Percentiles rank a stretch among this genome's conserved stretches.
Evolutionary conservation across 2,888 invertebrate species (phyloP).

Genomic region (Trissolcus brochymenae): DNA sequence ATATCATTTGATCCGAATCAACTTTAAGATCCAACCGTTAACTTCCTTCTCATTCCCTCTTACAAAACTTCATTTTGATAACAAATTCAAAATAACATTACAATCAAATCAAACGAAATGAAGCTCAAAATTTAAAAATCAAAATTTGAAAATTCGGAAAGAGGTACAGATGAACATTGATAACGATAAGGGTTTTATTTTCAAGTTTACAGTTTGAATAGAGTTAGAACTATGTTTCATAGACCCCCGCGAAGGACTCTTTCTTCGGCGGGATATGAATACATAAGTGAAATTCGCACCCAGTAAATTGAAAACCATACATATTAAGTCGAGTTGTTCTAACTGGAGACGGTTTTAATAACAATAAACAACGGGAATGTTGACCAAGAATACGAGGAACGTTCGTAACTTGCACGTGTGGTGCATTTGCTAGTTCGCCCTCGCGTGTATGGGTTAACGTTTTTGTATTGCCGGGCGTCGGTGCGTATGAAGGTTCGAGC

Average conservation of each 20-base stretch:
- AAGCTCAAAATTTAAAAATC: no score
- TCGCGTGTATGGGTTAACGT: constrained; percentile 34
- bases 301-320: no score
- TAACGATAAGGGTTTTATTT: no score
- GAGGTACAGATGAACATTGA: no score
- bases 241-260: background rate
- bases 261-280: background rate
- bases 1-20: background rate
- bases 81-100: no score
- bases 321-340: background rate
- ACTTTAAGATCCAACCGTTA: background rate
- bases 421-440: constrained; percentile 11
- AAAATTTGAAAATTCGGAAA: no score
- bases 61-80: no score
- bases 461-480: constrained; percentile 42
- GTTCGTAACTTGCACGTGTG: constrained; percentile 21
- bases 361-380: constrained; percentile 37
- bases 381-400: constrained; percentile 27
- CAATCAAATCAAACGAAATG: no score
- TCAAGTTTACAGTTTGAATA: no score
- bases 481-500: constrained; percentile 49
- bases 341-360: constrained; percentile 20
- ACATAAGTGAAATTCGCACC: background rate
- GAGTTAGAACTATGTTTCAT: no score
- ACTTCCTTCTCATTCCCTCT: no score